A percentile compares a stretch with the other conserved stretches of the same genome.
These are phyloP conservation scores for Aythya baeri DNA, from an alignment of 2,113 vertebrate genomes.

Conservation along the genomic window DNA sequence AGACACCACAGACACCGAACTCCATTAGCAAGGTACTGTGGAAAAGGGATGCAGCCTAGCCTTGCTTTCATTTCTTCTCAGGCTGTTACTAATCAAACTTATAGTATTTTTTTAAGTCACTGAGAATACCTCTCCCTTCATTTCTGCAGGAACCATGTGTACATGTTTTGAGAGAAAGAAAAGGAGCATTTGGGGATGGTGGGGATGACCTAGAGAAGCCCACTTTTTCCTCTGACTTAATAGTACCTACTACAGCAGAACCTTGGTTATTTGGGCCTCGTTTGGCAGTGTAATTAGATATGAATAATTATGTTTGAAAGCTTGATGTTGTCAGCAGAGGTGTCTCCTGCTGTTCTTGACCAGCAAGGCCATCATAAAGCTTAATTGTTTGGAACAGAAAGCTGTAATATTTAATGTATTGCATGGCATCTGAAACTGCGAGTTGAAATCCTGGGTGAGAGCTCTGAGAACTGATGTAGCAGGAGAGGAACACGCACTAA, in stretches of 20 bases:
- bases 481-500: not conserved
- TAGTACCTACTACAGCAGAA: not conserved
- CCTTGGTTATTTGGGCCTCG: not conserved
- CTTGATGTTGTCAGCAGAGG: conserved; percentile 5
- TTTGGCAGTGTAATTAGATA: not conserved
- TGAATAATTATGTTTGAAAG: not conserved
- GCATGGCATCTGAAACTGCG: accelerated
- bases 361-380: not conserved
- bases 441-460: not conserved
- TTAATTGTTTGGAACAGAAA: conserved; percentile 23
- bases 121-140: not conserved
- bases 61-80: not conserved
- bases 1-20: conserved; percentile 87
- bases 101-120: not conserved
- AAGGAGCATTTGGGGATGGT: not conserved
- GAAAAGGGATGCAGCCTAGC: not conserved
- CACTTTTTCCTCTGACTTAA: not conserved
- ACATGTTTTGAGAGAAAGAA: not conserved
- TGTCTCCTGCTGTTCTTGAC: not conserved
- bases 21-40: conserved; percentile 84
- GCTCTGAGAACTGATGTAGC: not conserved
- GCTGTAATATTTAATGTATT: not conserved
- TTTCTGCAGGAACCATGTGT: not conserved
- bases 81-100: not conserved
- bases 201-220: not conserved